These are phyloP conservation scores for Tuta absoluta DNA, from an alignment of 2,888 invertebrate genomes.

Conservation along the genomic window DNA sequence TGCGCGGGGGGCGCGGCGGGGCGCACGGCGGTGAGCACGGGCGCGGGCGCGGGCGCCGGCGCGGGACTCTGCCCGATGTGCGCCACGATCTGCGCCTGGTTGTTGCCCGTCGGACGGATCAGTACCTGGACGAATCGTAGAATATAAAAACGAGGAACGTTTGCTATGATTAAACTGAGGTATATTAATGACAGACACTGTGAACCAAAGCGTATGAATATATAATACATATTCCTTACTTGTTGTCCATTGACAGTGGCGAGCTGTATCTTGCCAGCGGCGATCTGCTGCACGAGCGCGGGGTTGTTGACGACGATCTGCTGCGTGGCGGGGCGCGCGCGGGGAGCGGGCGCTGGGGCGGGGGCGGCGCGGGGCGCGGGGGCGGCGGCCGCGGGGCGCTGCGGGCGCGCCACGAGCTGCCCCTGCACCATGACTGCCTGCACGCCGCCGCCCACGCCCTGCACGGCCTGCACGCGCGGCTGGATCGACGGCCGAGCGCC, in stretches of 20 bases:
- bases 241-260: slow-evolving; percentile 93
- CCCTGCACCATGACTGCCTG: slow-evolving; percentile 64
- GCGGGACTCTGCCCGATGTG: slow-evolving; percentile 83
- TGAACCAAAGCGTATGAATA: too few relatives aligned
- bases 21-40: slow-evolving; percentile 39
- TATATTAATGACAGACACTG: not conserved
- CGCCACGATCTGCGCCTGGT: slow-evolving; percentile 89
- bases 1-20: slow-evolving; percentile 34
- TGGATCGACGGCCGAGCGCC: slow-evolving; percentile 50
- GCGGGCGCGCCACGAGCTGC: slow-evolving; percentile 47
- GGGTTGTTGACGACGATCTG: slow-evolving; percentile 91
- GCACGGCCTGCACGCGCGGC: slow-evolving; percentile 40
- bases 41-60: slow-evolving; percentile 37
- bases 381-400: slow-evolving; percentile 50
- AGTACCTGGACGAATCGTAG: slow-evolving; percentile 73
- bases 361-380: slow-evolving; percentile 44
- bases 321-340: slow-evolving; percentile 68
- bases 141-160: not conserved
- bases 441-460: slow-evolving; percentile 61
- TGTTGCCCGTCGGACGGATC: slow-evolving; percentile 88
- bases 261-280: slow-evolving; percentile 90
- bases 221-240: slow-evolving; percentile 36
- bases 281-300: slow-evolving; percentile 89
- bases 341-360: slow-evolving; percentile 49
- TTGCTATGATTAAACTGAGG: not conserved